A percentile compares a stretch with the other conserved stretches of the same genome.
Conservation (phyloP, 37 sponge, comb jelly and placozoan genomes). For the Cladorhizidae sp. region DNA sequence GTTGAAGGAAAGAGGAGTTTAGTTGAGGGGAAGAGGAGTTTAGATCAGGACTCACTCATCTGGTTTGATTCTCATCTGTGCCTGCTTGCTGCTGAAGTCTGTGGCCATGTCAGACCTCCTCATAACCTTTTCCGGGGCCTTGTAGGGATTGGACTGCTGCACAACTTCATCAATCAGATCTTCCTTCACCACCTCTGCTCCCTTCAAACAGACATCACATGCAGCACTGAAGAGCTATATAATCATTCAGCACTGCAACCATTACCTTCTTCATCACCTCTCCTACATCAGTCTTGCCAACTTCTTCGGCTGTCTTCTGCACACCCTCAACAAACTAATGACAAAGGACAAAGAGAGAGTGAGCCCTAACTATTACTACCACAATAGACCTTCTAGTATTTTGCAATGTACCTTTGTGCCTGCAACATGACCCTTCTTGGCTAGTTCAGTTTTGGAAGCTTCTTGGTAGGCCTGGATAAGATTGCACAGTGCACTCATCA, state of each 20-base stretch:
- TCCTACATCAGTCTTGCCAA: conserved; percentile 65
- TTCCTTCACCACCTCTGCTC: conserved; percentile 68
- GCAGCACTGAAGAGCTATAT: background rate
- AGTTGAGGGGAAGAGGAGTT: background rate
- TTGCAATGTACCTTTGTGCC: conserved; percentile 35
- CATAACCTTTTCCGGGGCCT: conserved; percentile 53
- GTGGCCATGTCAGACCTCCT: conserved; percentile 35
- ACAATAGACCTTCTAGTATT: background rate
- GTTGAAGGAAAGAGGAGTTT: background rate
- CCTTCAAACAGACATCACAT: conserved; percentile 13
- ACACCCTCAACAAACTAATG: conserved; percentile 37
- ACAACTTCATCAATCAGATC: conserved; percentile 80
- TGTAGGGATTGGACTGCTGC: conserved; percentile 69
- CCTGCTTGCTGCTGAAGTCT: background rate
- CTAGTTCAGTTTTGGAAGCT: conserved; percentile 52
- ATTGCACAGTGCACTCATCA: background rate
- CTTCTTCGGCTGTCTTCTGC: conserved; percentile 56
- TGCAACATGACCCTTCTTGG: conserved; percentile 43
- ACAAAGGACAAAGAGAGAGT: background rate
- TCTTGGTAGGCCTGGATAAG: conserved; percentile 26
- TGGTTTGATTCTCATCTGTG: conserved; percentile 28
- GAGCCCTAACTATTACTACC: background rate
- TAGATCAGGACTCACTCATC: conserved; percentile 49
- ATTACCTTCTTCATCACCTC: conserved; percentile 55
- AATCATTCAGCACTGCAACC: background rate